Percentiles rank a stretch among this genome's conserved stretches.
Conservation (phyloP, 2,113 vertebrate species). For the Perca schrenkii region DNA sequence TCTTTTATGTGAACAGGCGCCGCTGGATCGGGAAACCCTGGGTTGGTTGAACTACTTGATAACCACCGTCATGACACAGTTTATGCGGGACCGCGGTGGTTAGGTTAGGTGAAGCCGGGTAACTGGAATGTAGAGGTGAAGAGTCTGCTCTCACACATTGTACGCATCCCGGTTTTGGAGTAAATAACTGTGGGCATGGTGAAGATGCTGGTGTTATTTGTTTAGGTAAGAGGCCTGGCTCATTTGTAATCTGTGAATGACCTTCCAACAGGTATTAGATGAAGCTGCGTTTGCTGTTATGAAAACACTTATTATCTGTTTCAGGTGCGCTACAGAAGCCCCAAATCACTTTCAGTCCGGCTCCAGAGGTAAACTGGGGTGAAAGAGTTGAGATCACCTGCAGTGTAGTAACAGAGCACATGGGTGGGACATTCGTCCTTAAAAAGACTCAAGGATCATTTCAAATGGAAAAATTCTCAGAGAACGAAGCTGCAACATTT, state of each 20-base stretch:
- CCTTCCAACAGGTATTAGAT: neutral
- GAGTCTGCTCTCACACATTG: conserved; percentile 71
- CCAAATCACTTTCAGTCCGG: conserved; percentile 61
- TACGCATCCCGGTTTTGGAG: conserved; percentile 57
- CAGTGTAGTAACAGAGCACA: conserved; percentile 55
- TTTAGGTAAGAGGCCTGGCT: conserved; percentile 60
- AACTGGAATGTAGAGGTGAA: conserved; percentile 62
- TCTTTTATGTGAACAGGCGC: too few species aligned
- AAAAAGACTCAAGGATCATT: conserved; percentile 51
- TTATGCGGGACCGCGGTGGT: too few species aligned
- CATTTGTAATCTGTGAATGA: neutral
- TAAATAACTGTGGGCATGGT: conserved; percentile 73
- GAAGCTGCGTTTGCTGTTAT: neutral
- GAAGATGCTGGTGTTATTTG: conserved; percentile 80
- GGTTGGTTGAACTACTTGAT: too few species aligned
- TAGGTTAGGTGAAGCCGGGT: too few species aligned
- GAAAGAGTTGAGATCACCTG: conserved; percentile 77
- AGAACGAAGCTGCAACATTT: conserved; percentile 60
- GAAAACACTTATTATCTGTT: conserved; percentile 6
- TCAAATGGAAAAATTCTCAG: conserved; percentile 56
- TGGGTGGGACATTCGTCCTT: conserved; percentile 69
- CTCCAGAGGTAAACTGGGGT: conserved; percentile 68
- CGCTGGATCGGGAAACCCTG: too few species aligned
- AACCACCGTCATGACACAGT: too few species aligned
- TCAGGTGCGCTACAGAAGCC: conserved; percentile 71